Evolutionary conservation across 2,113 vertebrate genomes (phyloP), one percentile per base, ranked within the genome.

Genomic region (Hucho hucho): DNA sequence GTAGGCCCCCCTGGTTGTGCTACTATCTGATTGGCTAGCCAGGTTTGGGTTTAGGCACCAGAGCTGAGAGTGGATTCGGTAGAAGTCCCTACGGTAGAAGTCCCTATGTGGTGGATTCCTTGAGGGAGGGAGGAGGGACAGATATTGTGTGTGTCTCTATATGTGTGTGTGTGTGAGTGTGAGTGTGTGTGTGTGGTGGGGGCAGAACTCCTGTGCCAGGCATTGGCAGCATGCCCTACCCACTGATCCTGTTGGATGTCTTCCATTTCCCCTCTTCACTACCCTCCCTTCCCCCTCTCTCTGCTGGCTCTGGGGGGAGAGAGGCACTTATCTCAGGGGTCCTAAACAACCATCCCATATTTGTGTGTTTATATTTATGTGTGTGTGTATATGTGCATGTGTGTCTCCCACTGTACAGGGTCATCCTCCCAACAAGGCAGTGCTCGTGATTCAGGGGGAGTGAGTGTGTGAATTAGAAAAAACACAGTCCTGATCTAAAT

Each of bases 181-280:
- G 72, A 16, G 43, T 83, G 83, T 81, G 77, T 75, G 84, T 79
- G 77, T 83, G 87, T 88, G 78, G 59, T 37, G 72, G 56, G 61
- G 69, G 12, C n/a, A 63, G 71, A 5, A 64, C 58, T 49, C 58
- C 61, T 82, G 78, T 72, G 81, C 79, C 83, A 85, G 86, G 77
- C 84, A 25, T 81, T 91, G 89, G 89, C 90, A 87, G 85, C 77
- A 56, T 83, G 87, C 89, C 89, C 83, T 75, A 84, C 84, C 82
- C 86, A 87, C 89, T 90, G 88, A 90, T 91, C 86, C 90, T 87
- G 75, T 83, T 90, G 90, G 90, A 88, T 84, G 85, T 81, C 87
- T 87, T 90, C 89, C 88, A 89, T 89, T 89, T 87, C 83, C 81
- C 79, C 82, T 81, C 86, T 78, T 87, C 82, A 83, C 77, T 79